Evolutionary conservation across 2,888 invertebrate genomes (phyloP), one percentile per base, ranked within the genome.

Genomic region (Epinotia nisella): DNA sequence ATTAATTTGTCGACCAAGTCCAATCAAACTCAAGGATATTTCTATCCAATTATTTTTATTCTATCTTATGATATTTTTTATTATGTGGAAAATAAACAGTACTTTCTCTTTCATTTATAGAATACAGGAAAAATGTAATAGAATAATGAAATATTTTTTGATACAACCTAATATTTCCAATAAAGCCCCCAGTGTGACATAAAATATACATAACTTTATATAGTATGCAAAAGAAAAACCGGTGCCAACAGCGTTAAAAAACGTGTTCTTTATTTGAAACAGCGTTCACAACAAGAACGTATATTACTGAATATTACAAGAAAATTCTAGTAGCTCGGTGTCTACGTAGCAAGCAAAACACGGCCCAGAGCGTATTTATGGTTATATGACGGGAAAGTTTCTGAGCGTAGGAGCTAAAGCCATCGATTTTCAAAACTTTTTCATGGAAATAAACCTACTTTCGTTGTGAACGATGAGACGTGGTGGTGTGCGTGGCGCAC

Each of bases 401-500:
- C 84, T 85, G 85, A 89, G 91, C 91, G 91, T 91, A 90, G 91
- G 91, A 92, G 93, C 92, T 91, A 85, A 91, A 92, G 91, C 92
- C 92, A 93, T 93, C 94, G 94, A 94, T 94, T 94, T 94, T 93
- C 93, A 91, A 93, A 94, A 94, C 92, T 94, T 94, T 94, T 94
- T 94, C 94, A 92, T 93, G 93, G 93, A 93, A 92, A 94, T 92
- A 93, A 93, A 93, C 93, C 93, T 91, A 93, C 93, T 93, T 92
- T 91, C 89, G 87, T 88, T 90, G 91, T 92, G 90, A 90, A 89
- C 84, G 86, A 80, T 79, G 80, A 60, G 70, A 53, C 62, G n/a
- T 41, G 83, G n/a, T 41, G 83, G 90, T 91, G 90, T 88, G 90
- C 78, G 88, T 85, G 78, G 68, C 15, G 45, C 49, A 88, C 89